Conservation (phyloP, 2,113 vertebrate species). For the Natator depressus region DNA sequence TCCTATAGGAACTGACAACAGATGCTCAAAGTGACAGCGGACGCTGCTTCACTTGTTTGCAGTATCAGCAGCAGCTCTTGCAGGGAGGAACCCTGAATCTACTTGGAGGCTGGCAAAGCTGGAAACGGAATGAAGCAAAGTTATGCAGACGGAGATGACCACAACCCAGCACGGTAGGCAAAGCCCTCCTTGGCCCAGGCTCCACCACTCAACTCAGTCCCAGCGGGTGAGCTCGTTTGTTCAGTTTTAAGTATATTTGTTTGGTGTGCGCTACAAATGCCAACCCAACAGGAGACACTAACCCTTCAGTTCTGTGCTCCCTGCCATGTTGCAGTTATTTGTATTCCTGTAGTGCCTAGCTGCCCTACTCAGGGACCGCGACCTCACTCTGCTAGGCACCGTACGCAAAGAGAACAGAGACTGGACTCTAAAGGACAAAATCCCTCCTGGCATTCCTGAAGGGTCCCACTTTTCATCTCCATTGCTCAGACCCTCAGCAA, state of each 20-base stretch:
- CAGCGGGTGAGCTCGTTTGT: background rate
- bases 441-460: background rate
- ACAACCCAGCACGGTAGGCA: background rate
- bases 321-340: background rate
- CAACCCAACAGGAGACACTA: background rate
- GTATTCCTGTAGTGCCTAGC: background rate
- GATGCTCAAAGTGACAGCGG: conserved; percentile 52
- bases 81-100: background rate
- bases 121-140: background rate
- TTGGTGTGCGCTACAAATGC: background rate
- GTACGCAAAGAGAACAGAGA: background rate
- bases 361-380: no score
- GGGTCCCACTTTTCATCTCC: background rate
- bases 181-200: background rate
- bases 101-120: rapidly evolving
- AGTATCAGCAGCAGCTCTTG: background rate
- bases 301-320: background rate
- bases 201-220: background rate
- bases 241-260: background rate
- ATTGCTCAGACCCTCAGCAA: background rate
- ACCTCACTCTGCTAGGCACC: background rate
- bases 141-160: rapidly evolving
- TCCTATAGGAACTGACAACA: background rate
- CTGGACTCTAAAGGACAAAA: background rate
- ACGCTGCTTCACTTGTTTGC: conserved; percentile 46